Evolutionary conservation across 2,797 vertebrate species (phyloP), one percentile per base, ranked within the genome.

Genomic region (Anguilla marmorata): DNA sequence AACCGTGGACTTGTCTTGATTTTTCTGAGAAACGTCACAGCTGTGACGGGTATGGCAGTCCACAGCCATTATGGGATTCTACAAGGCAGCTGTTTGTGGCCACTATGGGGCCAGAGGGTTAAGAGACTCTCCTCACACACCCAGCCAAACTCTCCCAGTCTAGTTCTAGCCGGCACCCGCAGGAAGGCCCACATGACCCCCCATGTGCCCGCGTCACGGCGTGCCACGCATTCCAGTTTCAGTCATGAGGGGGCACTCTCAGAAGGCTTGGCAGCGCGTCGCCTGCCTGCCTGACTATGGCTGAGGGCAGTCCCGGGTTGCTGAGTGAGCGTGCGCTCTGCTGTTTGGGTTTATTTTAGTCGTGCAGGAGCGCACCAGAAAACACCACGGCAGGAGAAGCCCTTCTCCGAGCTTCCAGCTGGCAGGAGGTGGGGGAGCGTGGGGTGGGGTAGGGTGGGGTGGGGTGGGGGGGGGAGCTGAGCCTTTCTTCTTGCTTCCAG

Each of bases 401-500:
- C 79, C 79, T 52, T 82, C 79, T 24, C 24, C 79, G 19, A 9
- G 41, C 41, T 48, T 82, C 45, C 79, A 82, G 79, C 79, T 82
- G 79, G 79, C 79, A 45, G 45, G 56, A n/a, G 37, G 45, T 37
- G 37, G 0, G 54, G 30, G 6, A 8, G 63, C 4, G 63, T 19
- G 2, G 48, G 45, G 54, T 21, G 56, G 9, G 45, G 54, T 12
- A 37, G 9, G 37, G 45, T 37, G 37, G 0, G 2, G 63, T 8
- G 7, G 48, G 45, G 52, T 12, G 56, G 9, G 41, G 8, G n/a
- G 54, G 56, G 86, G 21, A n/a, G 30, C 54, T 27, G 83, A 4
- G 82, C n/a, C 27, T 84, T 56, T 85, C 24, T 30, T 83, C 37
- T 52, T 45, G 80, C 80, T n/a, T 84, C 83, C n/a, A 84, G 83